Percentiles rank a stretch among this genome's conserved stretches.
phyloP scores from a whole-genome alignment of 2,888 invertebrate species.

The Calameuta pallipes region DNA sequence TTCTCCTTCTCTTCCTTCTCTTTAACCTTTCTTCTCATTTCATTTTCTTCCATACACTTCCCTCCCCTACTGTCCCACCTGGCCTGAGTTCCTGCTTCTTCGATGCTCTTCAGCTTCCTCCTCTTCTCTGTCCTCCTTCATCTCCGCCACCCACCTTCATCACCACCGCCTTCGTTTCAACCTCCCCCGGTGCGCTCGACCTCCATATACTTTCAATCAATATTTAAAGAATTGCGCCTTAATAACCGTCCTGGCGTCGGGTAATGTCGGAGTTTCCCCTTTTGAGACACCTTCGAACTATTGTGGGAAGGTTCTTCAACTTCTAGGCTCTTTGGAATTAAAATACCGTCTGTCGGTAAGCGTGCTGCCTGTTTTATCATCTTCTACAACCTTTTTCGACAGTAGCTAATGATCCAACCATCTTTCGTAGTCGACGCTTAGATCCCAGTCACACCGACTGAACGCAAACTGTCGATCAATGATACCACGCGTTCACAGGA shows the following conservation, averaged over 20 bases:
- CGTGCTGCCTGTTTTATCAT: no score
- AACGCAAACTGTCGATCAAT: no score
- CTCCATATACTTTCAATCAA: slow-evolving; percentile 57
- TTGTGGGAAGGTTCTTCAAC: no score
- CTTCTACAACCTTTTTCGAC: no score
- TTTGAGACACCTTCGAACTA: slow-evolving; percentile 20
- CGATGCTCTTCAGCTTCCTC: slow-evolving; percentile 47
- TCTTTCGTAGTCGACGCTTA: no score
- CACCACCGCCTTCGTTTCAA: slow-evolving; percentile 35
- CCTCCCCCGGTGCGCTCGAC: slow-evolving; percentile 7
- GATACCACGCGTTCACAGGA: no score
- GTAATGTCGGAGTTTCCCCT: slow-evolving; percentile 40
- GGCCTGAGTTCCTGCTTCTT: slow-evolving; percentile 35
- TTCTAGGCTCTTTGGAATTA: no score
- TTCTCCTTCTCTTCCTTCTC: background rate
- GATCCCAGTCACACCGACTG: no score
- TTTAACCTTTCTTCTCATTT: slow-evolving; percentile 45
- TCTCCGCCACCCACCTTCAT: slow-evolving; percentile 29
- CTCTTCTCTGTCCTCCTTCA: slow-evolving; percentile 28
- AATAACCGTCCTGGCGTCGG: slow-evolving; percentile 54
- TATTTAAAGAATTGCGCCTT: slow-evolving; percentile 65
- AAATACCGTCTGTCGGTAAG: no score
- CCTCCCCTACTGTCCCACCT: background rate
- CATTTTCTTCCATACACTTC: slow-evolving; percentile 35
- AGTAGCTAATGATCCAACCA: no score